Base-by-base conservation (phyloP, 2,888 invertebrate genomes). In the Lobophora halterata region DNA sequence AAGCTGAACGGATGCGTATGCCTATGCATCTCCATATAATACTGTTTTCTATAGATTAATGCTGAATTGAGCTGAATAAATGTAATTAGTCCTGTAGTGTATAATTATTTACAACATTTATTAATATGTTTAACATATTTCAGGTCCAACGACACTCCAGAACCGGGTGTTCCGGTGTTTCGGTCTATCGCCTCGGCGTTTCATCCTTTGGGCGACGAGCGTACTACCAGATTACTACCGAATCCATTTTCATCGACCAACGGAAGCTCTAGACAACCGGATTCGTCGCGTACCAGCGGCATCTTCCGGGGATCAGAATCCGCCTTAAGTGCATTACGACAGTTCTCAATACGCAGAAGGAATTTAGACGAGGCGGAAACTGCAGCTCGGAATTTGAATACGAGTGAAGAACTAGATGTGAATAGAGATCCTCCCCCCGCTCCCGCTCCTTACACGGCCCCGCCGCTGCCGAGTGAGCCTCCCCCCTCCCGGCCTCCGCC, bases 131-230 rank as follows among this genome's bases (percentile, higher is more conserved):
- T 5, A 11, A 24, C 12, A 25, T 7, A 10, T 39, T 39, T 8
- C 27, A 39, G 38, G 11, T 10, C 38, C 12, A 12, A n/a, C 6
- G 32, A 32, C 8, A 6, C 38, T n/a, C 9, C 38, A 14, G 23
- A 5, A 18, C 18, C 33, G 7, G 37, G 17, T 5, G 16, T 28
- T 10, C 37, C 43, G 3, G 28, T 36, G 13, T 79, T 85, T 49
- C 79, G 81, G 20, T 80, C 83, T 4, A 65, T 78, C 44, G 66
- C 79, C 3, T 87, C 86, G 3, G 85, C 86, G 18, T 87, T 86
- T 52, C 81, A 82, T 41, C 86, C 81, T 1, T 46, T 86, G 2
- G 70, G 58, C 13, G 76, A 80, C 36, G 79, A 79, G 50, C 68
- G 75, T 18, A 63, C 68, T 1, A 64, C 72, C 8, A 63, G 85